phyloP scores from a whole-genome alignment of 2,113 vertebrate species.

The Tyrannus savana region DNA sequence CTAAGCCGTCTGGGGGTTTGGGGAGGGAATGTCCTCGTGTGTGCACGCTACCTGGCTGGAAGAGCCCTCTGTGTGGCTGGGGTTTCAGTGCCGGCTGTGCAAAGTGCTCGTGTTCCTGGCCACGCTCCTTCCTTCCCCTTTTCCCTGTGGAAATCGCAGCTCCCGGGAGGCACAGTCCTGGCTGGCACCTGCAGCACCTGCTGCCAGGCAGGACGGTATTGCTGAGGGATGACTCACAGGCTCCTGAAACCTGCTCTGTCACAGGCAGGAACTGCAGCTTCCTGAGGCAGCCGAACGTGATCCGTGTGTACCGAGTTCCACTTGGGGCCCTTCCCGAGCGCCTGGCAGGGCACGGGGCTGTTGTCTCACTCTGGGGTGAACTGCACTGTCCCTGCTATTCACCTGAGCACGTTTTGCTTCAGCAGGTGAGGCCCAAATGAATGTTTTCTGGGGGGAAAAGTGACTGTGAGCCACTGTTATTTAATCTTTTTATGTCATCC shows the following conservation, averaged over 20 bases:
- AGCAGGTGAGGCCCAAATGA: not conserved
- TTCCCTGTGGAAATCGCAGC: not conserved
- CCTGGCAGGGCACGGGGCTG: not conserved
- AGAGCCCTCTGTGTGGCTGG: not conserved
- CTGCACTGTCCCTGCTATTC: not conserved
- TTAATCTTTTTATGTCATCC: not conserved
- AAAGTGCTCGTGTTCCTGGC: not conserved
- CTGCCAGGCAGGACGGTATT: not conserved
- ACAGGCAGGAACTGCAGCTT: not conserved
- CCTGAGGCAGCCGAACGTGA: not conserved
- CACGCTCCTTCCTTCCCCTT: accelerated
- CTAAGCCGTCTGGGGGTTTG: not conserved
- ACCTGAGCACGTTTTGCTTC: not conserved
- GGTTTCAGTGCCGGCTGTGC: not conserved
- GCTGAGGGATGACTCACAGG: not conserved
- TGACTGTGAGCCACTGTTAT: not conserved
- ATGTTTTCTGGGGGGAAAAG: not conserved
- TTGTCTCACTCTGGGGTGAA: not conserved
- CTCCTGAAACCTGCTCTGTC: not conserved
- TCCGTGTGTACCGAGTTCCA: not conserved
- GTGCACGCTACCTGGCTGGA: not conserved
- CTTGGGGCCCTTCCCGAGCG: not conserved
- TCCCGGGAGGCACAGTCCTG: not conserved
- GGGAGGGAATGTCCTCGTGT: not conserved
- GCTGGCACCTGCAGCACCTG: not conserved